Percentiles rank a stretch among this genome's conserved stretches.
Evolutionary conservation across 2,888 invertebrate species (phyloP).

Genomic region (Didymodactylos carnosus): DNA sequence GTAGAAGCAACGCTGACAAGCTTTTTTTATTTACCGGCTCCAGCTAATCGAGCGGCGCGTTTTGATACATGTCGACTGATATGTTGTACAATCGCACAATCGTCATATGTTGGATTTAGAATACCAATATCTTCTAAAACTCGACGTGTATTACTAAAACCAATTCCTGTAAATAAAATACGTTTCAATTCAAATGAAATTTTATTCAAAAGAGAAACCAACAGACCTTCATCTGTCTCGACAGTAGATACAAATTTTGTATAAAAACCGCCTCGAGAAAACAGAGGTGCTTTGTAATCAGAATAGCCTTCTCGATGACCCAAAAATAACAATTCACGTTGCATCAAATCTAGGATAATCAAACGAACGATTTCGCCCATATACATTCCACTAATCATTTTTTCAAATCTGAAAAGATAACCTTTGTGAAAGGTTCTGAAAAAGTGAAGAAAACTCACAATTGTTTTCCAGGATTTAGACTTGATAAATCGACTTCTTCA

Average conservation of each 20-base stretch:
- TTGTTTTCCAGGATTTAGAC: slow-evolving; percentile 55
- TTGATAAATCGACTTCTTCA: slow-evolving; percentile 56
- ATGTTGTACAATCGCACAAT: slow-evolving; percentile 14
- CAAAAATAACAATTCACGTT: slow-evolving; percentile 12
- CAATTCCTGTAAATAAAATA: slow-evolving; percentile 13
- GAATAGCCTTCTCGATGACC: slow-evolving; percentile 8
- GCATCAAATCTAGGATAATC: slow-evolving; percentile 9
- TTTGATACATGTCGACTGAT: slow-evolving; percentile 13
- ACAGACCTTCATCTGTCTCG: slow-evolving; percentile 14
- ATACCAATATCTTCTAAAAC: background rate
- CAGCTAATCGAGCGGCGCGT: slow-evolving; percentile 13
- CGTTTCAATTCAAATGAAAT: slow-evolving; percentile 6
- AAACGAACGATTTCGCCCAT: slow-evolving; percentile 14
- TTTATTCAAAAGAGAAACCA: too few species aligned
- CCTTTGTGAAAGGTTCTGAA: background rate
- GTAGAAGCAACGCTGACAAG: too few species aligned
- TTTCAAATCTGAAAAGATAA: slow-evolving; percentile 8
- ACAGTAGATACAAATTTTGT: slow-evolving; percentile 13
- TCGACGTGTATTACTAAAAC: background rate
- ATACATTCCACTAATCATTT: slow-evolving; percentile 15
- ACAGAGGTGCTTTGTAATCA: slow-evolving; percentile 10
- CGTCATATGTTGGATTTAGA: slow-evolving; percentile 9
- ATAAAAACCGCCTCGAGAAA: slow-evolving; percentile 10
- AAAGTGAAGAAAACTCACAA: slow-evolving; percentile 33
- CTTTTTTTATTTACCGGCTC: slow-evolving; percentile 4